A percentile compares a stretch with the other conserved stretches of the same genome.
These are phyloP conservation scores for Fabriciana adippe DNA, from an alignment of 2,888 invertebrate species.

Conservation along the genomic window DNA sequence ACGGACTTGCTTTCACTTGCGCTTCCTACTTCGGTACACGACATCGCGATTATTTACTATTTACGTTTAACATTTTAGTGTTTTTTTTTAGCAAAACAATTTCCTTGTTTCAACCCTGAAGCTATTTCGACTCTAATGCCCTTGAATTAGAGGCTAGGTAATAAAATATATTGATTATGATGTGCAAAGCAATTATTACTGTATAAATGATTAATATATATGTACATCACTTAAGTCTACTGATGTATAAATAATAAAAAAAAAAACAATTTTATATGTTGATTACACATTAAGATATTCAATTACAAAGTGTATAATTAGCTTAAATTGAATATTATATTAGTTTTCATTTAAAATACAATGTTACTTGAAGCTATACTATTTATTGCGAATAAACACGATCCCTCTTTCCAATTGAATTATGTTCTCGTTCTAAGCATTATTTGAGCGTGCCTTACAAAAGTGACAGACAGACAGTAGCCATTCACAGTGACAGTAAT, in stretches of 20 bases:
- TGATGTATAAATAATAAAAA: constrained; percentile 7
- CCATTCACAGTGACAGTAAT: constrained; percentile 18
- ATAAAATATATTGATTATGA: constrained; percentile 7
- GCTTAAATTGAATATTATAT: too few species aligned
- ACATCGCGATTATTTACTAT: constrained; percentile 38
- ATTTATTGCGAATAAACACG: too few species aligned
- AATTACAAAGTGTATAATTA: too few species aligned
- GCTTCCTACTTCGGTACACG: constrained; percentile 43
- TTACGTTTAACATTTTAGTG: constrained; percentile 17
- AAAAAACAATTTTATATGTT: too few species aligned
- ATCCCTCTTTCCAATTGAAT: too few species aligned
- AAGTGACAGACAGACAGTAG: background rate
- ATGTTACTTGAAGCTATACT: too few species aligned
- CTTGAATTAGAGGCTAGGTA: constrained; percentile 2
- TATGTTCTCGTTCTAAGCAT: too few species aligned
- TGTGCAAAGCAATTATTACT: background rate
- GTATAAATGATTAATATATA: constrained; percentile 3
- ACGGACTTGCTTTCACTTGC: constrained; percentile 40
- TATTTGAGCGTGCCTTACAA: background rate
- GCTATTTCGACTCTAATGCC: constrained; percentile 11
- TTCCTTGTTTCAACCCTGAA: constrained; percentile 7
- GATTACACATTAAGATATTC: too few species aligned
- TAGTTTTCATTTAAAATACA: too few species aligned
- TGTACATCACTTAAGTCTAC: constrained; percentile 4
- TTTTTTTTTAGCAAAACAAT: constrained; percentile 24